These are phyloP conservation scores for Amblyornis subalaris DNA, from an alignment of 2,113 vertebrate species.

Conservation along the genomic window DNA sequence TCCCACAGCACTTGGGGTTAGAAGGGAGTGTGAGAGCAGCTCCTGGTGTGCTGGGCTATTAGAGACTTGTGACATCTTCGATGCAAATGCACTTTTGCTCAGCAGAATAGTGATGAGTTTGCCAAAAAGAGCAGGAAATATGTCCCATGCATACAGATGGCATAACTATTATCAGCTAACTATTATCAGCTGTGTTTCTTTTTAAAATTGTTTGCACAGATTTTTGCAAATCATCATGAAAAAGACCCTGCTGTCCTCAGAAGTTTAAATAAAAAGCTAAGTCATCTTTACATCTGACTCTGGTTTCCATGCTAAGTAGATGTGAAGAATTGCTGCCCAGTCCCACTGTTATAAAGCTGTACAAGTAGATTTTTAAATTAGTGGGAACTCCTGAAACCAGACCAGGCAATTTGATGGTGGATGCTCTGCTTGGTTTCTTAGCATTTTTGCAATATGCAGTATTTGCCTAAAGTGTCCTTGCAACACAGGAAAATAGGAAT, in stretches of 20 bases:
- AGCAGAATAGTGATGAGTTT: slow-evolving; percentile 44
- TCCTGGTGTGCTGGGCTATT: not conserved
- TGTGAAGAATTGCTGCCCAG: not conserved
- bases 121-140: slow-evolving; percentile 42
- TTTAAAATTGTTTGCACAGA: not conserved
- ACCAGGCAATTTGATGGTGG: not conserved
- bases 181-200: not conserved
- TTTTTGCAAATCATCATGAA: not conserved
- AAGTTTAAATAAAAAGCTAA: not conserved
- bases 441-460: not conserved
- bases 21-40: not conserved
- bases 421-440: not conserved
- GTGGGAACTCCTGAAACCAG: not conserved
- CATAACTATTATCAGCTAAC: not conserved
- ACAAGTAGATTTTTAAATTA: not conserved
- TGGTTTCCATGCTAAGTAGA: not conserved
- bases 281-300: not conserved
- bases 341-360: not conserved
- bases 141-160: slow-evolving; percentile 34
- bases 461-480: not conserved
- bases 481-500: not conserved
- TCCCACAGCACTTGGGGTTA: not conserved
- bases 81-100: slow-evolving; percentile 34
- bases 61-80: not conserved
- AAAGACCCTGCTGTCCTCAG: not conserved